A percentile compares a stretch with the other conserved stretches of the same genome.
phyloP scores from a whole-genome alignment of 2,888 invertebrate species.

The Sepioteuthis lessoniana region DNA sequence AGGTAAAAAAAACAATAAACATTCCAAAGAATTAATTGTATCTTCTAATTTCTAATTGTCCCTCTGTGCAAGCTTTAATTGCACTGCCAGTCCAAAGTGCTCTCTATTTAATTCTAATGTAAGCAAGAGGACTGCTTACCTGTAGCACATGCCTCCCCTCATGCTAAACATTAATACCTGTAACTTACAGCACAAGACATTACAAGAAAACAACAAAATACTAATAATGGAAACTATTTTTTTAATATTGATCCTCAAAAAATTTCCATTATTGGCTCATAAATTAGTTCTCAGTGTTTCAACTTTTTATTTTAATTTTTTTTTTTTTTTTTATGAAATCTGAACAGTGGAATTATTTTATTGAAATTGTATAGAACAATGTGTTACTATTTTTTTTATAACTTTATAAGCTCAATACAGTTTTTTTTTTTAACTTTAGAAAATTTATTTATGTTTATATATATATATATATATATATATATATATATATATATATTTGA shows the following conservation, averaged over 20 bases:
- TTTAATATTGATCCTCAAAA: not conserved
- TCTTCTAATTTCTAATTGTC: not conserved
- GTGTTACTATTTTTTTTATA: not conserved
- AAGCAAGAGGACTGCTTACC: not conserved
- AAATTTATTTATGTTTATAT: too few species aligned
- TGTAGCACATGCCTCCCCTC: not conserved
- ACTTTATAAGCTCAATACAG: not conserved
- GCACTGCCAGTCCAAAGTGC: constrained; percentile 14
- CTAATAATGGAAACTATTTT: not conserved
- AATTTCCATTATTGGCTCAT: not conserved
- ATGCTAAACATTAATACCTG: not conserved
- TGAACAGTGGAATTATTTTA: not conserved
- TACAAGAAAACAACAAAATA: not conserved
- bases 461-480: too few species aligned
- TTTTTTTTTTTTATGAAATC: not conserved
- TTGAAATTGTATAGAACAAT: not conserved
- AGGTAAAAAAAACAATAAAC: not conserved
- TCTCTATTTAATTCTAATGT: not conserved
- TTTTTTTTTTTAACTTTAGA: too few species aligned
- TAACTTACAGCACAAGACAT: not conserved
- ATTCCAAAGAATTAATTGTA: not conserved
- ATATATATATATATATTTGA: too few species aligned
- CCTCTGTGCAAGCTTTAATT: not conserved
- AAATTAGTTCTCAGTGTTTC: not conserved
- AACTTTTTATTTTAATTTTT: not conserved